Conservation (phyloP, 2,113 vertebrate genomes). For the Lethenteron camtschaticum region DNA sequence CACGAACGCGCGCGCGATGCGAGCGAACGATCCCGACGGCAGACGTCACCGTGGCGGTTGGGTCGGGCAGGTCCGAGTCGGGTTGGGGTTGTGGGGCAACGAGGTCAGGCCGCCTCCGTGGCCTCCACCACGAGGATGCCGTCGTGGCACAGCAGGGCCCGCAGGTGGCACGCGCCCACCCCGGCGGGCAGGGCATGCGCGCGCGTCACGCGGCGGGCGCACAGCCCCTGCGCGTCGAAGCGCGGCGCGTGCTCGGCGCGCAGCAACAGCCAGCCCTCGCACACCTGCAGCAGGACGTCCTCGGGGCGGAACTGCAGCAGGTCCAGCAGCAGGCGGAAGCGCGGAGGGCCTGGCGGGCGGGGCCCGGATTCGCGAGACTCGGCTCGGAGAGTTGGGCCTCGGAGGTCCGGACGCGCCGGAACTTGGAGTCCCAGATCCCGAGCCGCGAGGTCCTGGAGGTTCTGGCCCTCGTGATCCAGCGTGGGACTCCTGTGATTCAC, state of each 20-base stretch:
- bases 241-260: slow-evolving; percentile 32
- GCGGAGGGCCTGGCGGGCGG: background rate
- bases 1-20: too few relatives aligned
- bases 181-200: slow-evolving; percentile 33
- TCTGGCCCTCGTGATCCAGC: too few relatives aligned
- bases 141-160: slow-evolving; percentile 37
- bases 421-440: too few relatives aligned
- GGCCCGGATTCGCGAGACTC: too few relatives aligned
- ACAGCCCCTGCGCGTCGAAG: slow-evolving; percentile 45
- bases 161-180: slow-evolving; percentile 27
- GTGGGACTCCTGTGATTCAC: too few relatives aligned
- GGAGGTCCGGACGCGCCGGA: too few relatives aligned
- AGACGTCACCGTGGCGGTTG: too few relatives aligned
- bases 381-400: too few relatives aligned
- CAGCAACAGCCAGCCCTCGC: slow-evolving; percentile 47
- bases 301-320: slow-evolving; percentile 46
- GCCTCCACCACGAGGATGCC: slow-evolving; percentile 42
- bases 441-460: too few relatives aligned
- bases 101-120: slow-evolving; percentile 15
- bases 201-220: slow-evolving; percentile 38
- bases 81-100: too few relatives aligned
- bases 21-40: too few relatives aligned
- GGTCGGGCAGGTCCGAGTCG: too few relatives aligned
- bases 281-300: slow-evolving; percentile 54
- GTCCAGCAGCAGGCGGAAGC: slow-evolving; percentile 35